Conservation (phyloP, 1,140 invertebrate genomes). For the Drosophila simulans region DNA sequence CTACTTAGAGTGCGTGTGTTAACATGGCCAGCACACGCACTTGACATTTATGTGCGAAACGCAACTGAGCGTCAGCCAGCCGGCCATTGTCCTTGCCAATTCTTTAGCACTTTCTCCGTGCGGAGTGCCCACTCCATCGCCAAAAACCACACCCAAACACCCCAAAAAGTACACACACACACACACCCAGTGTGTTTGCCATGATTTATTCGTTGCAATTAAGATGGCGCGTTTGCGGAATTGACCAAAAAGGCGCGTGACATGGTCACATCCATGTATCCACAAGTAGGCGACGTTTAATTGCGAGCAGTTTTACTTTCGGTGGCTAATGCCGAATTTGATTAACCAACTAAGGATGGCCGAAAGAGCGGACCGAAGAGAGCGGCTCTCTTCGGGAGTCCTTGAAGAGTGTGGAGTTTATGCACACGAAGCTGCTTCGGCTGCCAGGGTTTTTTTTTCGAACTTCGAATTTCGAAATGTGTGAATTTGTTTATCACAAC, state of each 20-base stretch:
- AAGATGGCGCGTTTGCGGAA: constrained; percentile 58
- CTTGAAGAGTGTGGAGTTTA: background rate
- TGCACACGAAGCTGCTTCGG: constrained; percentile 32
- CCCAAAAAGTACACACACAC: background rate
- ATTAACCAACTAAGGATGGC: constrained; percentile 32
- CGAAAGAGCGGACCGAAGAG: constrained; percentile 15
- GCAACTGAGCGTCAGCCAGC: constrained; percentile 39
- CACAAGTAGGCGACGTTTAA: constrained; percentile 38
- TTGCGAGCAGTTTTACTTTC: constrained; percentile 30
- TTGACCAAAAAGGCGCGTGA: constrained; percentile 51
- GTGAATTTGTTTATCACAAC: constrained; percentile 74
- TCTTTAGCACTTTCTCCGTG: constrained; percentile 59
- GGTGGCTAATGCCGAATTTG: constrained; percentile 37
- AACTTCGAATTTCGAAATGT: constrained; percentile 79
- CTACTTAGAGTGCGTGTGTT: constrained; percentile 65
- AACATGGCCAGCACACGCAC: constrained; percentile 70
- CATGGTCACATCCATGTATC: constrained; percentile 24
- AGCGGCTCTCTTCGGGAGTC: background rate
- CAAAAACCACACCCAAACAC: constrained; percentile 40
- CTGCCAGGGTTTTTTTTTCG: constrained; percentile 40
- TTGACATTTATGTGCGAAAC: constrained; percentile 78
- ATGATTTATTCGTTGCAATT: constrained; percentile 80
- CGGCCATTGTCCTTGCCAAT: constrained; percentile 19
- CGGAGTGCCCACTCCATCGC: background rate
- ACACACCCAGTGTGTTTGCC: background rate